phyloP scores from a whole-genome alignment of 1,140 invertebrate genomes.

The Yoshiicerus persimilis region DNA sequence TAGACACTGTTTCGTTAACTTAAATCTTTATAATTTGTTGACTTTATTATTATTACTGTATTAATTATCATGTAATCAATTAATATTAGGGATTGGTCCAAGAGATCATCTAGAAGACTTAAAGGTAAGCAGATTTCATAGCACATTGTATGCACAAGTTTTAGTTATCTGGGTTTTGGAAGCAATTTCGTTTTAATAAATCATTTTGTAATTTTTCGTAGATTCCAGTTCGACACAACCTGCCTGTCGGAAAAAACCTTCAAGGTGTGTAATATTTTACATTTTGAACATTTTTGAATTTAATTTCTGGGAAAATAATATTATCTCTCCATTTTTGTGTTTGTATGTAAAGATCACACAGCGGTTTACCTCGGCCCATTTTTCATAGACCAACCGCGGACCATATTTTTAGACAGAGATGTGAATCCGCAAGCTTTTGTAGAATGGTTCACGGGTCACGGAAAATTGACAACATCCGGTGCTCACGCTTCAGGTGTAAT shows the following conservation, averaged over 20 bases:
- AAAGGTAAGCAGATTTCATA: not conserved
- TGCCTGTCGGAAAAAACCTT: conserved; percentile 46
- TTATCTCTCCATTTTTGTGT: not conserved
- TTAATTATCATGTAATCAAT: no score
- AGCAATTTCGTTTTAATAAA: not conserved
- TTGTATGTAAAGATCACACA: not conserved
- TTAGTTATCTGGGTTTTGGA: not conserved
- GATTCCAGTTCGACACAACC: not conserved
- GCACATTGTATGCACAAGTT: no score
- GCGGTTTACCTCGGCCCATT: conserved; percentile 14
- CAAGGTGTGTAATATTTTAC: conserved; percentile 50
- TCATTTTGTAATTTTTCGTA: no score
- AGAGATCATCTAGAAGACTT: not conserved
- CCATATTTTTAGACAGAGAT: not conserved
- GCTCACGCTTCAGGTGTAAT: conserved; percentile 1
- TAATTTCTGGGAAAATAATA: not conserved
- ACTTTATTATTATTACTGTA: no score
- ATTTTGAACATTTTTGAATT: not conserved
- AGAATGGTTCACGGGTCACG: conserved; percentile 49
- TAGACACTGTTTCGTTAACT: no score
- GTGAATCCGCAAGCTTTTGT: not conserved
- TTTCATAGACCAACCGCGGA: not conserved
- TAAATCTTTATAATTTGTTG: no score
- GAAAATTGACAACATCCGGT: conserved; percentile 21
- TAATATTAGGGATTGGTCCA: not conserved